These are phyloP conservation scores for Uloborus diversus DNA, from an alignment of 1,140 invertebrate genomes.

Conservation along the genomic window DNA sequence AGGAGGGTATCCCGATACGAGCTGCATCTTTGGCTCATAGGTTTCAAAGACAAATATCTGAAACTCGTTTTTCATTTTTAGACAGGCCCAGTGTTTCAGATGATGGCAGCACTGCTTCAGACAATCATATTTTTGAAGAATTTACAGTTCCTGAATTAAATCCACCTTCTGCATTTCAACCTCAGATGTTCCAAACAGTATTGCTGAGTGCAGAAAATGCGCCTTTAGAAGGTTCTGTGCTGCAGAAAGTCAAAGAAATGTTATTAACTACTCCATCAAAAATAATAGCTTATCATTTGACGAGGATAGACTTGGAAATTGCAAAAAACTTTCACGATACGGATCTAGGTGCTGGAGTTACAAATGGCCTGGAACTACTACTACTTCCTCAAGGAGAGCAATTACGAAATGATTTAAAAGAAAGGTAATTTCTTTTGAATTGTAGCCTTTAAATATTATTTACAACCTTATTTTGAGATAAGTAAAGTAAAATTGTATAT, in stretches of 20 bases:
- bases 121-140: background rate
- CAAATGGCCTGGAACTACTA: constrained; percentile 83
- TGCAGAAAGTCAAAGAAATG: constrained; percentile 80
- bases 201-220: constrained; percentile 80
- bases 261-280: constrained; percentile 78
- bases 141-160: constrained; percentile 60
- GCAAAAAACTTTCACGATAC: constrained; percentile 69
- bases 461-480: too few relatives aligned
- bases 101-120: constrained; percentile 3
- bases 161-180: constrained; percentile 74
- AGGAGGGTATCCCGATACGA: constrained; percentile 8
- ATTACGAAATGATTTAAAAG: constrained; percentile 83
- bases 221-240: constrained; percentile 82
- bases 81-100: constrained; percentile 38
- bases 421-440: constrained; percentile 74
- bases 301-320: constrained; percentile 80
- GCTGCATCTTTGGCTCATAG: background rate
- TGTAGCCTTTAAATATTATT: background rate
- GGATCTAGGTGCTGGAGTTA: constrained; percentile 73
- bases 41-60: constrained; percentile 24
- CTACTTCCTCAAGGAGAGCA: constrained; percentile 84
- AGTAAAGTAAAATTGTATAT: background rate
- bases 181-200: constrained; percentile 72
- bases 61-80: constrained; percentile 43
- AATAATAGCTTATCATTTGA: constrained; percentile 84